Percentiles rank a stretch among this genome's conserved stretches.
These are phyloP conservation scores for Gadopsis bispinosus DNA, from an alignment of 2,797 vertebrate species.

Conservation along the genomic window DNA sequence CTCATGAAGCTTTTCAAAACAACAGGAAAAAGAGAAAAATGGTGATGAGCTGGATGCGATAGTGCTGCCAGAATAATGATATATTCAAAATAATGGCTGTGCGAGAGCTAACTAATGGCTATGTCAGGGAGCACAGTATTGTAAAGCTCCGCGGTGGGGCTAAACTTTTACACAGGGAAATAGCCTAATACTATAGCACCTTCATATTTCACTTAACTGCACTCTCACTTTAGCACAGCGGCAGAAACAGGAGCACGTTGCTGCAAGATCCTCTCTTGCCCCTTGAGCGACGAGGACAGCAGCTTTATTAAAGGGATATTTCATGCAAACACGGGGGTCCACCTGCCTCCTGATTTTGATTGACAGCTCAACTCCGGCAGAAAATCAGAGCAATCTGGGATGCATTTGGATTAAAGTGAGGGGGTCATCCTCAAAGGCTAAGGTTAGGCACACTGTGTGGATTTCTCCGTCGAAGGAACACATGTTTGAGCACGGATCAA, in stretches of 20 bases:
- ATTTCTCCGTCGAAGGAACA: slow-evolving; percentile 23
- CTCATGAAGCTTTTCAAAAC: slow-evolving; percentile 70
- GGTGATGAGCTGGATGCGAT: slow-evolving; percentile 70
- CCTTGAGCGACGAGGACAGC: slow-evolving; percentile 42
- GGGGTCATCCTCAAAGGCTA: slow-evolving; percentile 59
- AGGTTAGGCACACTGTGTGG: slow-evolving; percentile 55
- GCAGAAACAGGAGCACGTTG: slow-evolving; percentile 12
- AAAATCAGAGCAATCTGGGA: slow-evolving; percentile 63
- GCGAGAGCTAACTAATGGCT: slow-evolving; percentile 75
- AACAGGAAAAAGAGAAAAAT: slow-evolving; percentile 62
- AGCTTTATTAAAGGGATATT: slow-evolving; percentile 69
- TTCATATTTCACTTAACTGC: slow-evolving; percentile 54
- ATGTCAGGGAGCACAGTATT: slow-evolving; percentile 60
- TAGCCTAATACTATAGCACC: slow-evolving; percentile 35
- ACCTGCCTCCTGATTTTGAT: slow-evolving; percentile 59
- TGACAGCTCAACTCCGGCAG: slow-evolving; percentile 57
- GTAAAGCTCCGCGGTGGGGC: slow-evolving; percentile 63
- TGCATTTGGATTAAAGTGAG: slow-evolving; percentile 61
- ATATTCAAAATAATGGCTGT: slow-evolving; percentile 77
- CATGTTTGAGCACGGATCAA: slow-evolving; percentile 57
- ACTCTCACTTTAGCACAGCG: slow-evolving; percentile 40
- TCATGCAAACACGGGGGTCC: slow-evolving; percentile 45
- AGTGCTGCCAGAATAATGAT: slow-evolving; percentile 77
- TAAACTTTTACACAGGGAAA: slow-evolving; percentile 69
- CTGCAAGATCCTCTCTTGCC: slow-evolving; percentile 8